Evolutionary conservation across 2,113 vertebrate species (phyloP), one percentile per base, ranked within the genome.

Genomic region (Caracal caracal): DNA sequence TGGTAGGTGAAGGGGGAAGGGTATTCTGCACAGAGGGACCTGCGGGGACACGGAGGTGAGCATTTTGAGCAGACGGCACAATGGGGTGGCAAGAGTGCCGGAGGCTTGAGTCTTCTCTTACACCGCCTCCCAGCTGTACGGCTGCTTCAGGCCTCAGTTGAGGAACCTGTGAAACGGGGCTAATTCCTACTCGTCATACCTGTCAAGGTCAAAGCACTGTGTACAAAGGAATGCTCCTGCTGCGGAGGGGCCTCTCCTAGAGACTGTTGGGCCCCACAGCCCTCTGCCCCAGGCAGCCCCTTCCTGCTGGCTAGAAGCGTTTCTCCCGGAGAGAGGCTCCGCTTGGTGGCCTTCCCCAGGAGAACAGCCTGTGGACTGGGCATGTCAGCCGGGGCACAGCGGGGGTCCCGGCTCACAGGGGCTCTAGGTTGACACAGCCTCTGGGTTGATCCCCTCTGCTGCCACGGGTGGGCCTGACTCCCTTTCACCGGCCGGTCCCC

Each of bases 71-170:
- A 8, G 40, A 26, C 49, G 4, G 20, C 6, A 1, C 19, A 1
- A 2, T 5, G 0, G 0, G 10, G 49, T 28, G n/a, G 5, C 82
- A 16, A 6, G 81, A 70, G 20, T 4, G 0, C 59, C 10, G 6
- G 92, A 61, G n/a, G 37, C 10, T 22, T 10, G 51, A 16, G 3
- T 28, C 63, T 71, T 88, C n/a, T 7, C 12, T 17, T 43, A 5
- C 5, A 2, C 7, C 8, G 8, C 35, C 6, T 19, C 24, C 80
- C 59, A 16, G n/a, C 22, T 28, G 17, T 0, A 20, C 22, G 0
- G 1, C 35, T 24, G 40, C 73, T 73, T n/a, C 0, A 20, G 49
- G 53, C 80, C 68, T 51, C 40, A 30, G 4, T 6, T 28, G 80
- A 82, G 61, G 40, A 24, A 28, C 28, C n/a, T 71, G 33, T 28